Conservation (phyloP, 2,113 vertebrate genomes). For the Gymnogyps californianus region DNA sequence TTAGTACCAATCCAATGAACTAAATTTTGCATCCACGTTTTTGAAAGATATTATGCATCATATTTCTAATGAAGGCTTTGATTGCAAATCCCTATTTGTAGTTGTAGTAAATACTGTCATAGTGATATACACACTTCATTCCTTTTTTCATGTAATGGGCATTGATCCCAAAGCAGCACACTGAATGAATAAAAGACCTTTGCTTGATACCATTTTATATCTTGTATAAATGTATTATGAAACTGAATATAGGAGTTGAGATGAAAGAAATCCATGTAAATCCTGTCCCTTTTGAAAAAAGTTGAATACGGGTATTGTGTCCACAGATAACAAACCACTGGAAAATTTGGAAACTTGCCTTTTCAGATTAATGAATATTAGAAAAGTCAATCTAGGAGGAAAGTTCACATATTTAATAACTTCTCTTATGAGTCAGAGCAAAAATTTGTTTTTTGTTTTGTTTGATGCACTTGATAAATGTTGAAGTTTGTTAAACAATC, state of each 20-base stretch:
- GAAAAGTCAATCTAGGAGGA: neutral
- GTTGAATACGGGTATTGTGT: accelerated
- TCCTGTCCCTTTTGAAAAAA: neutral
- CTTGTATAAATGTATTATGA: neutral
- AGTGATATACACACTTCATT: neutral
- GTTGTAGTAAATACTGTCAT: neutral
- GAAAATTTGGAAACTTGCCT: neutral
- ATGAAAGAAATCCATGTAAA: neutral
- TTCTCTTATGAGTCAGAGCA: neutral
- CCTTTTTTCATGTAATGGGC: neutral
- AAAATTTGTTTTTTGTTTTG: neutral
- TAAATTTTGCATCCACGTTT: neutral
- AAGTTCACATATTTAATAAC: neutral
- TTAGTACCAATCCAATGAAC: neutral
- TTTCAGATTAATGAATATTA: neutral
- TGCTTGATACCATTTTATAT: neutral
- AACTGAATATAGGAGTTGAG: neutral
- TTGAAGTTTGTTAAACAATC: neutral
- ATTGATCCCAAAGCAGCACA: neutral
- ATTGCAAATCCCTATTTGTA: neutral
- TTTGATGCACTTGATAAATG: neutral
- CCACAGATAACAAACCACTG: neutral
- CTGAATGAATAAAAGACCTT: neutral
- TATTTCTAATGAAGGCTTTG: neutral
- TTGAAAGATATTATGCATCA: neutral